Base-by-base conservation (phyloP, 2,113 vertebrate species). In the Oncorhynchus keta region DNA sequence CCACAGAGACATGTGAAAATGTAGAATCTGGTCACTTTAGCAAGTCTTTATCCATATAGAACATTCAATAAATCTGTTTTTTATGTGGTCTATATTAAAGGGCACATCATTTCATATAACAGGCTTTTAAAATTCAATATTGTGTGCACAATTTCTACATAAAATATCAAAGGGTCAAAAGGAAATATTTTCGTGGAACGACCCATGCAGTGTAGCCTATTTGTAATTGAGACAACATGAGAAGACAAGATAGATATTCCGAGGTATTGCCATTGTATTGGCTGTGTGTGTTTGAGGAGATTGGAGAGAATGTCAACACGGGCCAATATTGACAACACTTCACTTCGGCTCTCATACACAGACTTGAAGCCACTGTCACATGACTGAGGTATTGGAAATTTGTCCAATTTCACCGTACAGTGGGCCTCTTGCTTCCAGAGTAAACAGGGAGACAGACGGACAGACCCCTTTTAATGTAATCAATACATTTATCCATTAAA, bases 331-430 rank as follows among this genome's bases (percentile, higher is more conserved):
- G 92, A 93, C 85, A 81, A 91, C 79, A 81, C 86, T 83, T 93
- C 92, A 90, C 83, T 76, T 74, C 83, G 80, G 78, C 87, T 89
- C 82, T 24, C 84, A 88, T 76, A 77, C n/a, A 64, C 77, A 88
- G 91, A 91, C 92, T 92, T 88, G 85, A 91, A 90, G 89, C 92
- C 92, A 90, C 82, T 88, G 90, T 93, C 92, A 93, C 93, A 90
- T 91, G 88, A 92, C 89, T 87, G 76, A 81, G 85, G 81, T 93
- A 94, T 93, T 75, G 92, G 91, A 92, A 93, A 83, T 84, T 92
- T 89, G 87, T 93, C 91, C 82, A 74, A 83, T 91, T 85, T 20
- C 65, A 26, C 65, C 1, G 79, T 81, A 86, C 85, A 79, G 79
- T 89, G 74, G 83, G 85, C 84, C 85, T 86, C 85, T 88, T 91